Evolutionary conservation across 2,113 vertebrate species (phyloP), one percentile per base, ranked within the genome.

Genomic region (Nyctereutes procyonoides): DNA sequence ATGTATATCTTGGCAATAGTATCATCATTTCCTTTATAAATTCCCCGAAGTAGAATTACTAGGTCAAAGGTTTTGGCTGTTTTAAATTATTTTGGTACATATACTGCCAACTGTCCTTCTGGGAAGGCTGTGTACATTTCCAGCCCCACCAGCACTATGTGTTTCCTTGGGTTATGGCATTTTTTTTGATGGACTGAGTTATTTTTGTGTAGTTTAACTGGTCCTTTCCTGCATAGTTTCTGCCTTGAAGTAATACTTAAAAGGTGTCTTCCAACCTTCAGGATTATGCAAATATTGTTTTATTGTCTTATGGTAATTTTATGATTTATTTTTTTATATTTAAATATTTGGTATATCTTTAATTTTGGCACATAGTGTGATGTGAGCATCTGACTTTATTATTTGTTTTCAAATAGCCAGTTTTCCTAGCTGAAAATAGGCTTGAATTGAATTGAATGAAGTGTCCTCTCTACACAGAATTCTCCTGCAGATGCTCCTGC

Each of bases 301-400:
- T 95, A 32, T 93, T 94, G 93, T 95, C 80, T 60, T 87, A 74
- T 74, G 74, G 30, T 48, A 16, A n/a, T 65, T 74, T 87, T 32
- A 76, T 76, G 19, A 67, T 76, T 88, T 2, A 4, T 58, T 87
- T 79, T 74, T 71, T 58, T 1, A 3, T 20, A 28, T 92, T 73
- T 97, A 58, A 56, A 4, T 77, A 90, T 71, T 77, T 38, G 38
- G 67, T 30, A 15, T 71, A 30, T 51, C 65, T 93, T 94, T 58
- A n/a, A 84, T 77, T 87, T 58, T 69, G n/a, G 43, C n/a, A 0
- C 80, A 19, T 65, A 58, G 15, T 92, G 3, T 77, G 85, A 90
- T 35, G 60, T 58, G 79, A 63, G 14, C 60, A 63, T 13, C 43
- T 69, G 28, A 22, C 11, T 82, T 22, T 14, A 22, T 65, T 22